phyloP scores from a whole-genome alignment of 2,797 vertebrate genomes.

The Argya squamiceps region DNA sequence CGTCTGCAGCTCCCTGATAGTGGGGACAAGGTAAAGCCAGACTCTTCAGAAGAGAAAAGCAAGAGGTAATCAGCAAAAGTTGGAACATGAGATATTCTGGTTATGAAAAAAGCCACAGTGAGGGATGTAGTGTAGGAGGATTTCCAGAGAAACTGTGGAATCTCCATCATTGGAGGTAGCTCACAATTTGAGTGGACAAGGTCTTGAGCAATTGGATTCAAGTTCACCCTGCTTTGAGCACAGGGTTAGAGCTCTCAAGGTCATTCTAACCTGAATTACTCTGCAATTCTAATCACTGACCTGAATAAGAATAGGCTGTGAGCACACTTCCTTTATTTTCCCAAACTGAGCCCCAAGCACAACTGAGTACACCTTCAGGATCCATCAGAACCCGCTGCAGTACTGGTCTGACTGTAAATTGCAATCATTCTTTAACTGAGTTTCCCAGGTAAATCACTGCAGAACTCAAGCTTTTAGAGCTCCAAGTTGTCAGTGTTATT shows the following conservation, averaged over 20 bases:
- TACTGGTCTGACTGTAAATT: not conserved
- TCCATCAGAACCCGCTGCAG: not conserved
- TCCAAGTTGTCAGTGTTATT: not conserved
- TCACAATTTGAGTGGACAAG: not conserved
- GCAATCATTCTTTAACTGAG: not conserved
- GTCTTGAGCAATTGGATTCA: not conserved
- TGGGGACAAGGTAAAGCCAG: not conserved
- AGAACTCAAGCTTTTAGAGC: not conserved
- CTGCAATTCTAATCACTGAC: not conserved
- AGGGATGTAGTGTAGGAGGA: not conserved
- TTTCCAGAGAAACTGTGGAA: not conserved
- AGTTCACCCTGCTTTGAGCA: not conserved
- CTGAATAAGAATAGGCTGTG: not conserved
- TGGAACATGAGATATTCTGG: not conserved
- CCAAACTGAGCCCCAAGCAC: not conserved
- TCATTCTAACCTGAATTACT: not conserved
- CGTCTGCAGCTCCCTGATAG: not conserved
- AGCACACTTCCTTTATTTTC: not conserved
- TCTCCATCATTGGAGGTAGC: not conserved
- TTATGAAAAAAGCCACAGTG: not conserved
- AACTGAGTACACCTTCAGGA: not conserved
- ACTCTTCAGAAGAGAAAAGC: not conserved
- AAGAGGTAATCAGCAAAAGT: not conserved
- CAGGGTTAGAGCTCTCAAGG: not conserved
- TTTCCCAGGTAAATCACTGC: not conserved